Percentiles rank a stretch among this genome's conserved stretches.
phyloP scores from a whole-genome alignment of 2,888 invertebrate genomes.

The Megalurothrips usitatus region DNA sequence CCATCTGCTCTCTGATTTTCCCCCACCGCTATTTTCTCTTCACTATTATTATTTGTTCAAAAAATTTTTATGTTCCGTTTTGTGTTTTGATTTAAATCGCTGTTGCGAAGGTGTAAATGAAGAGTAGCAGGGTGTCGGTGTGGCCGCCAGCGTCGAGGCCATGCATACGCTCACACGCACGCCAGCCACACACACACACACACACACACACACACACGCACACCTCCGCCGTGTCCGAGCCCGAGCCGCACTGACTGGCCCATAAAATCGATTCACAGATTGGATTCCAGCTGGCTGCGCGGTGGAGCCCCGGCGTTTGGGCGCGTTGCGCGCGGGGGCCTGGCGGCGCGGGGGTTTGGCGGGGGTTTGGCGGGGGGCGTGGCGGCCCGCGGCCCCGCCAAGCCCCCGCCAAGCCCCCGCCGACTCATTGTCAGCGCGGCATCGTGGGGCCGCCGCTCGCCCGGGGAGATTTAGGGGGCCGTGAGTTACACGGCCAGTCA shows the following conservation, averaged over 20 bases:
- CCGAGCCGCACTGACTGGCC: background rate
- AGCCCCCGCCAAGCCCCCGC: no score
- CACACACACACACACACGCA: background rate
- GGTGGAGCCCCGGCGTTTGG: background rate
- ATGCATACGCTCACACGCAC: no score
- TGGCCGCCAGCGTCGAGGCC: no score
- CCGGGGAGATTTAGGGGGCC: background rate
- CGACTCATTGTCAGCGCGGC: background rate
- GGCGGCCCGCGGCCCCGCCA: background rate
- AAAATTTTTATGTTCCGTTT: no score
- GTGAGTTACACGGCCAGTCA: background rate
- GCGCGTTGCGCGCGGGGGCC: background rate
- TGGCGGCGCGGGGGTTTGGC: no score
- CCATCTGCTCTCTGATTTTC: no score
- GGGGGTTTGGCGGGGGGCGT: background rate
- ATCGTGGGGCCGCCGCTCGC: no score
- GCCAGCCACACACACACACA: background rate
- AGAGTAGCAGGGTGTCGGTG: no score
- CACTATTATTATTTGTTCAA: no score
- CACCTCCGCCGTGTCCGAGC: background rate
- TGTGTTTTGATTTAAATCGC: no score
- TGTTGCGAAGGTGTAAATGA: no score
- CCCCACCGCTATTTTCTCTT: no score
- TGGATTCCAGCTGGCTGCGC: background rate
- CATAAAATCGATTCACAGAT: background rate